phyloP scores from a whole-genome alignment of 2,113 vertebrate species.

The Oceanodroma tethys region DNA sequence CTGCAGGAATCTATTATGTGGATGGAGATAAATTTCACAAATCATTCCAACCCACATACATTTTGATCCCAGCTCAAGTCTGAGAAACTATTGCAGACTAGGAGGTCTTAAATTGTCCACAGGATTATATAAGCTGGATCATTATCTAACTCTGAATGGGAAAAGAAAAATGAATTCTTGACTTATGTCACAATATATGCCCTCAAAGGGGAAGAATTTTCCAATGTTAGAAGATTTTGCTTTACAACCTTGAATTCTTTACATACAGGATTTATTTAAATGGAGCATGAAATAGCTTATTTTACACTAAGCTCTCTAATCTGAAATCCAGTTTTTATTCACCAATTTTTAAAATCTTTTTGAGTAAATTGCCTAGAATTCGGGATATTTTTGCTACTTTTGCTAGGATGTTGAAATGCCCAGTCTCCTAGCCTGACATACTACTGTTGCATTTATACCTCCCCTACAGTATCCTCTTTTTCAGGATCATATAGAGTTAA shows the following conservation, averaged over 20 bases:
- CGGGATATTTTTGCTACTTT: background rate
- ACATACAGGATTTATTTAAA: background rate
- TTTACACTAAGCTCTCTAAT: background rate
- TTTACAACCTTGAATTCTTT: background rate
- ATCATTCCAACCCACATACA: background rate
- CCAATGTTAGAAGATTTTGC: background rate
- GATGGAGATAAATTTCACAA: background rate
- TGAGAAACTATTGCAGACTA: background rate
- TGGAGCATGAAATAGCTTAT: background rate
- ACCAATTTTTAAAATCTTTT: background rate
- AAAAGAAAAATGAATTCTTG: background rate
- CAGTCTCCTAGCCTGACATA: background rate
- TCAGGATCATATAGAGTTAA: background rate
- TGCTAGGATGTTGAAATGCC: background rate
- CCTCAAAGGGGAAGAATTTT: background rate
- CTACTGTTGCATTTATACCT: background rate
- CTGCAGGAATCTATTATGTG: background rate
- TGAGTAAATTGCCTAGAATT: background rate
- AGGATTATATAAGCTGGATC: background rate
- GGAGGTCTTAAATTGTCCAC: background rate
- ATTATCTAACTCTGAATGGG: background rate
- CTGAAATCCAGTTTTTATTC: background rate
- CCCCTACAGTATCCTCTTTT: background rate
- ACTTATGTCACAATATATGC: background rate
- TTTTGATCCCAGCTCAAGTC: background rate